Evolutionary conservation across 2,797 vertebrate species (phyloP), one percentile per base, ranked within the genome.

Genomic region (Periophthalmus magnuspinnatus): DNA sequence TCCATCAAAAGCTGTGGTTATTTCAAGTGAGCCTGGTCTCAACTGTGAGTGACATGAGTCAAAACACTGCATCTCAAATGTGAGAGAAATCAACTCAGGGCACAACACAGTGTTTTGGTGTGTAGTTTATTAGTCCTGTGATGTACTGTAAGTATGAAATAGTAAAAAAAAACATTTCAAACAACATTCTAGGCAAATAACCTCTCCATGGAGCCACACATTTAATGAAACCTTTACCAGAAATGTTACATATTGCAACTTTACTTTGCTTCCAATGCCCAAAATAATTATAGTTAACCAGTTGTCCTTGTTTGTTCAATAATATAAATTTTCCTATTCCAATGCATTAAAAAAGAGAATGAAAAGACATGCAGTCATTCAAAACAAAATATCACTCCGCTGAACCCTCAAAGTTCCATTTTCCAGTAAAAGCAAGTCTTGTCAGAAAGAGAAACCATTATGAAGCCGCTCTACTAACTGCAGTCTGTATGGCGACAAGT

Each of bases 381-480:
- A 28, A 57, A 57, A 57, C 55, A 5, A 32, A 9, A 24, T 9
- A 55, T 11, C 8, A 50, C 19, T 50, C 14, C 32, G 5, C 24
- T 57, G 16, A 2, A 57, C 55, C 8, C 14, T 57, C 55, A 57
- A 13, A 57, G 21, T 24, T 10, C 28, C 33, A 16, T 58, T 33
- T 58, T 58, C 6, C 6, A 7, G 28, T 17, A 58, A 33, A 58
- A 33, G 28, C 13, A 4, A 60, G 33, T 70, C 22, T 65, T 65
- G 60, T 65, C 66, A 75, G 59, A 13, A 48, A 13, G 56, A 33
- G 28, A 56, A 56, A 74, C 47, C 62, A 52, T 82, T 38, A 22
- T 33, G 61, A 59, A 59, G 36, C 11, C 48, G 70, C 22, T 68
- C 45, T n/a, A 2, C 55, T 67, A 58, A 5, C 47, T 24, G 24